A percentile compares a stretch with the other conserved stretches of the same genome.
Conservation (phyloP, 2,113 vertebrate genomes). For the Grus americana region DNA sequence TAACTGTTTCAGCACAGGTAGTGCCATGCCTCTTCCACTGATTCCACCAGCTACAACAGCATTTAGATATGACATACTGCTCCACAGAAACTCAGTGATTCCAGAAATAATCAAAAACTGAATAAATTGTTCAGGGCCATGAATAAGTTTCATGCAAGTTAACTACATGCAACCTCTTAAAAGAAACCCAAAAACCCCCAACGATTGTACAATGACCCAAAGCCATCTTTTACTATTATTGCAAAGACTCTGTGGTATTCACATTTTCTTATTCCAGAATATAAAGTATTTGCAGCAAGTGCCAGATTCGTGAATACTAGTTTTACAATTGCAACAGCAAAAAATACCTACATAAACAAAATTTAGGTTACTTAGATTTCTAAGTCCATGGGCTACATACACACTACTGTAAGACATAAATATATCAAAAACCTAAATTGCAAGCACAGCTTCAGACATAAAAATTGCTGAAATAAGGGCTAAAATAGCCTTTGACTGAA, state of each 20-base stretch:
- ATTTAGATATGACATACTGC: not conserved
- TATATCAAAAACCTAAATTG: not conserved
- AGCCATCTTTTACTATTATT: not conserved
- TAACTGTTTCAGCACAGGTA: not conserved
- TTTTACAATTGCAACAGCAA: not conserved
- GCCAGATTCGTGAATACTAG: accelerated
- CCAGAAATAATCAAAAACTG: not conserved
- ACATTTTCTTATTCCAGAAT: not conserved
- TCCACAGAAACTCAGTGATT: not conserved
- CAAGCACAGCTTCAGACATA: not conserved
- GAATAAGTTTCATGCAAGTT: not conserved
- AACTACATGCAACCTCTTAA: not conserved
- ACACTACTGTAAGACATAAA: not conserved
- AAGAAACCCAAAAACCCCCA: not conserved
- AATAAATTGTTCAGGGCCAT: not conserved
- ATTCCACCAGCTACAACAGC: not conserved
- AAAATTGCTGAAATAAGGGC: not conserved
- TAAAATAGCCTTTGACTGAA: not conserved
- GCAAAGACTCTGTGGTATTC: not conserved
- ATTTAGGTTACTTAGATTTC: not conserved
- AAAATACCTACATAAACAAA: not conserved
- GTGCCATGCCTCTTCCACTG: not conserved
- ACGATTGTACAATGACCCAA: not conserved
- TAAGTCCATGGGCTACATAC: not conserved
- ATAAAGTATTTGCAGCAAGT: not conserved